Conservation (phyloP, 2,113 vertebrate genomes). For the Etia nguti region DNA sequence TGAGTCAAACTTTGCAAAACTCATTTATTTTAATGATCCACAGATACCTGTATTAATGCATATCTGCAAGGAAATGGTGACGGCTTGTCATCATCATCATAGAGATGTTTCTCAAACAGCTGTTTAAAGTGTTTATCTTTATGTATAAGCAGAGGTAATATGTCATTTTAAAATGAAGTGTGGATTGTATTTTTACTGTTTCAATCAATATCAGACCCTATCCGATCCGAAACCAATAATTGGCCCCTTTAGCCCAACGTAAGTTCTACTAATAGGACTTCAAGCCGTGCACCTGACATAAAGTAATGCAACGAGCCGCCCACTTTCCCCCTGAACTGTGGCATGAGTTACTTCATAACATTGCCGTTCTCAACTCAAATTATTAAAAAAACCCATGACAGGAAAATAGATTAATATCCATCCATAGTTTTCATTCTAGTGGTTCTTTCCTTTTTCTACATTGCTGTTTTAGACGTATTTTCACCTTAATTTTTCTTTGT, state of each 20-base stretch:
- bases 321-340: background rate
- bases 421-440: background rate
- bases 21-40: background rate
- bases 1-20: background rate
- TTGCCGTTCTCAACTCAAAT: background rate
- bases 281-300: background rate
- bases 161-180: background rate
- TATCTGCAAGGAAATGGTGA: background rate
- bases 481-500: background rate
- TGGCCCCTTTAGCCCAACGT: background rate
- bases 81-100: background rate
- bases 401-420: background rate
- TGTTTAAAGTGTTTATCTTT: background rate
- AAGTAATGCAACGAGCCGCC: background rate
- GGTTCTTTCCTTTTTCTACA: background rate
- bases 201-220: background rate
- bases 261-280: constrained; percentile 24
- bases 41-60: background rate
- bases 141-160: background rate
- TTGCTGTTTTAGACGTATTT: background rate
- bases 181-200: background rate
- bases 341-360: background rate
- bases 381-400: background rate
- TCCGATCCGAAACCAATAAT: background rate
- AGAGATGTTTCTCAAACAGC: background rate